Percentiles rank a stretch among this genome's conserved stretches.
phyloP scores from a whole-genome alignment of 1,140 invertebrate genomes.

The Propsilocerus akamusi region DNA sequence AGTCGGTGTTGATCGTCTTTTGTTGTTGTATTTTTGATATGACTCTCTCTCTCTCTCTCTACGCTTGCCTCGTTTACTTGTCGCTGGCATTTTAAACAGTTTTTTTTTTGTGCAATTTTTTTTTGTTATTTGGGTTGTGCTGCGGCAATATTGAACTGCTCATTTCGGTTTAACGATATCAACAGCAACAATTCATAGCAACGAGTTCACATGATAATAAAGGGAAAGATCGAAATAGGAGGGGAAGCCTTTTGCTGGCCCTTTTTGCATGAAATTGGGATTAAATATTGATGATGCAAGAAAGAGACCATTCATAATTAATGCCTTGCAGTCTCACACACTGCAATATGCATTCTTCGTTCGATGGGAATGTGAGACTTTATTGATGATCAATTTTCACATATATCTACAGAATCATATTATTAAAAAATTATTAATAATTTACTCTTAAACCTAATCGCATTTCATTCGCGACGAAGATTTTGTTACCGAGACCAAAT shows the following conservation, averaged over 20 bases:
- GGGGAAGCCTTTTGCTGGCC: neutral
- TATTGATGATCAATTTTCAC: too few species aligned
- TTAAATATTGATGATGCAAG: neutral
- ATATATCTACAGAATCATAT: too few species aligned
- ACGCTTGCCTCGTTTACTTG: conserved; percentile 3
- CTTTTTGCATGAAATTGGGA: neutral
- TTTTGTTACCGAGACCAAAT: too few species aligned
- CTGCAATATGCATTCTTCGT: too few species aligned
- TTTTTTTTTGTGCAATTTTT: neutral
- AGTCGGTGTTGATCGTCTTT: neutral
- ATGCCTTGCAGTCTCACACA: conserved; percentile 1
- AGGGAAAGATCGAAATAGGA: neutral
- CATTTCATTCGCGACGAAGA: too few species aligned
- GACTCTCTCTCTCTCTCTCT: too few species aligned
- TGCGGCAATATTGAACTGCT: neutral
- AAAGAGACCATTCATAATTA: neutral
- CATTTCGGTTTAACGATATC: neutral
- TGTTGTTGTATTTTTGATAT: too few species aligned
- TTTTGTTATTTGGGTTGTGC: neutral
- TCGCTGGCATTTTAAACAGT: conserved; percentile 1
- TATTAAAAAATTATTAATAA: too few species aligned
- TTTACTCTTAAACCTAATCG: too few species aligned
- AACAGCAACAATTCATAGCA: neutral
- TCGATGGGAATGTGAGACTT: too few species aligned
- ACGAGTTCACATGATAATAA: neutral